Base-by-base conservation (phyloP, 2,888 invertebrate genomes). In the Petrolisthes manimaculis region DNA sequence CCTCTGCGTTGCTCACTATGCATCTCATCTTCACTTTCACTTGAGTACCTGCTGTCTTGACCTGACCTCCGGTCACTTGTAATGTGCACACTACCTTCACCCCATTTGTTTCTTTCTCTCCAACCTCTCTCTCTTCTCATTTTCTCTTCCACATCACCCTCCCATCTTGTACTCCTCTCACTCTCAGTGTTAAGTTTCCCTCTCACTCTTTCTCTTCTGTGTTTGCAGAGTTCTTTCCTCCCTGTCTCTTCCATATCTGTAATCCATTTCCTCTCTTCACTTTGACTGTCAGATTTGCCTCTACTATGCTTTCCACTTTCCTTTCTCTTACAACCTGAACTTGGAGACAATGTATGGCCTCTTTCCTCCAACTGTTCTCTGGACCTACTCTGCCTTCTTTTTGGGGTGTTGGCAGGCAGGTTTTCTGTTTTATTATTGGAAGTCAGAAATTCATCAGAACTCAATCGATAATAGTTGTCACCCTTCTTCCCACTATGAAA, bases 381-480 rank as follows among this genome's bases (percentile, higher is more conserved):
- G 12, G 56, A 80, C 0, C 21, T 18, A 80, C 80, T 56, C 55
- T 80, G 18, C 56, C 56, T 80, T n/a, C 51, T 80, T 9, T 80
- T 80, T 9, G 80, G 80, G 56, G 80, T 80, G 80, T 55, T 80
- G 12, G 12, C 55, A 55, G 56, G 80, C 24, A 80, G 21, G 9
- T 56, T 5, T 0, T 56, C 80, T 9, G 55, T 55, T 56, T 24
- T 80, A 21, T n/a, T 21, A 18, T 21, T 18, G 6, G 79, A 12
- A 56, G 55, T 55, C n/a, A 55, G 0, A 21, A 55, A 80, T 55
- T 55, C 80, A 21, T 24, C 54, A 6, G 6, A 21, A 3, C 55
- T 56, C 12, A 55, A 56, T 6, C 24, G 56, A 24, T 61, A 18
- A 9, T 3, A 18, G 18, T 61, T 9, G 18, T 61, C 18, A 12